These are phyloP conservation scores for Gadus chalcogrammus DNA, from an alignment of 2,113 vertebrate genomes.

Conservation along the genomic window DNA sequence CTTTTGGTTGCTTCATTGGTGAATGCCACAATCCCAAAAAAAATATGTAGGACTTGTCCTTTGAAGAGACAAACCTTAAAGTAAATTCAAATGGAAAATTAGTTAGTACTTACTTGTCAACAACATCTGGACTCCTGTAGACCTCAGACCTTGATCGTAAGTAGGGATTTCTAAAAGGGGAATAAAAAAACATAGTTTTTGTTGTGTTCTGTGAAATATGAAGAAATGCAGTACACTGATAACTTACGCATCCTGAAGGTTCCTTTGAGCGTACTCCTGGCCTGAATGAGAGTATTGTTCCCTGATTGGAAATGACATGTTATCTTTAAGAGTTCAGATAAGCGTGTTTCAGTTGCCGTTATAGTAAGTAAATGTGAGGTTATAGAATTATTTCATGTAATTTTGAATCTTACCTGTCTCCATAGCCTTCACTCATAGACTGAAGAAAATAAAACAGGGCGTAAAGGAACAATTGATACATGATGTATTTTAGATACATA, in stretches of 20 bases:
- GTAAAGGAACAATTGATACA: not conserved
- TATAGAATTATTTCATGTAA: not conserved
- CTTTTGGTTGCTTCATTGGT: too few relatives aligned
- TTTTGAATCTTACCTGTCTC: not conserved
- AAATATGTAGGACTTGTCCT: too few relatives aligned
- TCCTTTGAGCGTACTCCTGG: conserved; percentile 37
- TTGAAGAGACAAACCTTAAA: too few relatives aligned
- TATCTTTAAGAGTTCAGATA: not conserved
- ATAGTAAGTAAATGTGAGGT: not conserved
- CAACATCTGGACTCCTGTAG: conserved; percentile 36
- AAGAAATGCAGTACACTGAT: not conserved
- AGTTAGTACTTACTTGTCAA: conserved; percentile 51
- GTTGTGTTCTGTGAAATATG: not conserved
- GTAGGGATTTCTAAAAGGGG: conserved; percentile 34
- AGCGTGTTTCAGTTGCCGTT: too few relatives aligned
- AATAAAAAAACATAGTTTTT: not conserved
- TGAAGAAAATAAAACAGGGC: not conserved
- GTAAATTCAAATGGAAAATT: not conserved
- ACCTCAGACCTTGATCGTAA: conserved; percentile 33
- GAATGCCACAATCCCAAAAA: too few relatives aligned
- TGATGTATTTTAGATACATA: not conserved
- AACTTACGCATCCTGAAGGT: conserved; percentile 46
- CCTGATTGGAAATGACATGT: conserved; percentile 9
- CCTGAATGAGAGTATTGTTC: conserved; percentile 41
- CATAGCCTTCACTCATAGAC: not conserved